Base-by-base conservation (phyloP, 2,888 invertebrate genomes). In the Bombylius major region DNA sequence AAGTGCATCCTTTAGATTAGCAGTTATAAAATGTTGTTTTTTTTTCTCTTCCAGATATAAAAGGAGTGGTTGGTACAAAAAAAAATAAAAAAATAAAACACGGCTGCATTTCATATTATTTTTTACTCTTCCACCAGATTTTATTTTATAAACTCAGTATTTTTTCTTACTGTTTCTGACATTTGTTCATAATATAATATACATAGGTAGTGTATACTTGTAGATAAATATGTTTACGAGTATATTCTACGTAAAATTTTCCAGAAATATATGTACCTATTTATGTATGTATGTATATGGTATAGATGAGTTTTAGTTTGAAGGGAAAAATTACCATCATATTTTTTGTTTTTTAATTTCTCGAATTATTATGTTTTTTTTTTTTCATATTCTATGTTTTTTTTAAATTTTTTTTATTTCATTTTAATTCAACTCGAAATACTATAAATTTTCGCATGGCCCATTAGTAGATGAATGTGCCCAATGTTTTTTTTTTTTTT, bases 391-490 rank as follows among this genome's bases (percentile, higher is more conserved):
- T 23, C 23, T 23, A 23, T 23, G 23, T 23, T 23, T 23, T 23
- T 23, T 23, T 23, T 23, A n/a, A n/a, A n/a, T 23, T 55, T 55
- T 34, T 50, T 46, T 31, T 36, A 23, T n/a, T 32, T 50, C 45
- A 45, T 54, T 53, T 45, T 33, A 34, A 8, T 52, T 47, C 51
- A 51, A 56, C 39, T 56, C 33, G 14, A 14, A 56, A 58, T 50
- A 52, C 52, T 56, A 54, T 47, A 51, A 49, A 59, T 59, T 58
- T 54, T 59, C 56, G 58, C 56, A 58, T 58, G 59, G 57, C 56
- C 59, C 59, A 59, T 59, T 59, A 59, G 59, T 56, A 57, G 59
- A 59, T 59, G 59, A 59, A 57, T 59, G 58, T 56, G 55, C 56
- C 57, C 59, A 59, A 59, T 59, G 57, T 54, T 57, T 54, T n/a